Percentiles rank a stretch among this genome's conserved stretches.
Evolutionary conservation across 2,113 vertebrate genomes (phyloP).

Genomic region (Crotalus tigris): DNA sequence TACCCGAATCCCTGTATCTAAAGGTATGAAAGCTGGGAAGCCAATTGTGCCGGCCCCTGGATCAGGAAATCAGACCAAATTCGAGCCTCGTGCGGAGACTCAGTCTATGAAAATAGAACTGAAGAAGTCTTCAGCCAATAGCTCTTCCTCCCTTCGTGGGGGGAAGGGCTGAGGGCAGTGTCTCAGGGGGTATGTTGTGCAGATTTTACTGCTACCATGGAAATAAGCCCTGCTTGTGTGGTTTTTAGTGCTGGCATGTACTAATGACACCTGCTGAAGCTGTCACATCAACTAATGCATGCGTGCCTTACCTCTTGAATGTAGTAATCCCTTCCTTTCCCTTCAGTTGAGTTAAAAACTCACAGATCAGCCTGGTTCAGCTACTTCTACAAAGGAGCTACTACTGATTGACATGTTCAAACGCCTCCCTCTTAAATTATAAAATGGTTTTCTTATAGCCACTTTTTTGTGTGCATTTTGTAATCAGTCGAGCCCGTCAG

Average conservation of each 20-base stretch:
- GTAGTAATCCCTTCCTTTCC: conserved; percentile 37
- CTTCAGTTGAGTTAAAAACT: conserved; percentile 35
- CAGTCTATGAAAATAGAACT: conserved; percentile 96
- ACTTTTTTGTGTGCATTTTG: conserved; percentile 9
- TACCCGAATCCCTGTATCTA: conserved; percentile 92
- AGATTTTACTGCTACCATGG: conserved; percentile 65
- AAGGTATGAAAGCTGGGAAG: conserved; percentile 91
- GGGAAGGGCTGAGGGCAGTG: conserved; percentile 82
- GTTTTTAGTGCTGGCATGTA: conserved; percentile 51
- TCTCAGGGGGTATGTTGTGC: conserved; percentile 77
- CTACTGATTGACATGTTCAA: background rate
- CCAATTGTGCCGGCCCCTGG: conserved; percentile 82
- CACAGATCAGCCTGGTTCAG: conserved; percentile 35
- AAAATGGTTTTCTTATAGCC: conserved; percentile 9
- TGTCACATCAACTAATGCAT: conserved; percentile 63
- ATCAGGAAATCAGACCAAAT: conserved; percentile 83
- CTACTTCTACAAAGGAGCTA: conserved; percentile 7
- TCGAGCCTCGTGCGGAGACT: conserved; percentile 87
- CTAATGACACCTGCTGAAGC: conserved; percentile 65
- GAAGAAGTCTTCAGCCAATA: conserved; percentile 83
- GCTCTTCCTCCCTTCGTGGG: conserved; percentile 73
- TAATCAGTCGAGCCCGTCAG: background rate
- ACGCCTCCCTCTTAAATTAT: background rate
- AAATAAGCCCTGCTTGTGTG: conserved; percentile 54
- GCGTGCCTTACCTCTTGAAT: conserved; percentile 56